Base-by-base conservation (phyloP, 2,888 invertebrate species). In the Plagiodera versicolora region DNA sequence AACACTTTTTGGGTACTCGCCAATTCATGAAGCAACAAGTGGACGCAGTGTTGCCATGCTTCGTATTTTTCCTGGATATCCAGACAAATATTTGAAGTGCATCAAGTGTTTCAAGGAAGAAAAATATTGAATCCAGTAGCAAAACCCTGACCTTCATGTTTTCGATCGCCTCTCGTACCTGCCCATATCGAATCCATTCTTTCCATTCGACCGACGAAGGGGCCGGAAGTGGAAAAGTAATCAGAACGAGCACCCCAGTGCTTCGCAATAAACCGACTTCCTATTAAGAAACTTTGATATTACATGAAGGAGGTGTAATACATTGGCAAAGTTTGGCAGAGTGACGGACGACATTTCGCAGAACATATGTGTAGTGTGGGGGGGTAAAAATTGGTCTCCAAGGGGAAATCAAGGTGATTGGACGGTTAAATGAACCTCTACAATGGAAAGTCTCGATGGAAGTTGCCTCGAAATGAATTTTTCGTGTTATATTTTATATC, bases 251-350 rank as follows among this genome's bases (percentile, higher is more conserved):
- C 51, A 57, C 48, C 64, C 54, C 62, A 48, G 55, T 55, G 56
- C 56, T 55, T 45, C 51, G 70, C 63, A 70, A 73, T 72, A 71
- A 73, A 70, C 72, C 67, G 67, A 68, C 69, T 70, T 67, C 72
- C 74, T 75, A 76, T 75, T 74, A 75, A 70, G 73, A 76, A 76
- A 75, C 72, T 76, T 76, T 72, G 73, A 75, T 76, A 76, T 76
- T 76, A 72, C 73, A 74, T 74, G 71, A 70, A 74, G 69, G 68
- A 69, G 68, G 69, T 68, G 72, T 75, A 75, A 76, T 73, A 74
- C 75, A 75, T 76, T 74, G 76, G 75, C 68, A 75, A 77, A 77
- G 75, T 77, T 77, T 76, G 75, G 74, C 75, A 74, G 70, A 70
- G 73, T 77, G 76, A 77, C 76, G 74, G 74, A 75, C 75, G 74